Conservation (phyloP, 2,113 vertebrate genomes). For the Nothobranchius kuhntae region DNA sequence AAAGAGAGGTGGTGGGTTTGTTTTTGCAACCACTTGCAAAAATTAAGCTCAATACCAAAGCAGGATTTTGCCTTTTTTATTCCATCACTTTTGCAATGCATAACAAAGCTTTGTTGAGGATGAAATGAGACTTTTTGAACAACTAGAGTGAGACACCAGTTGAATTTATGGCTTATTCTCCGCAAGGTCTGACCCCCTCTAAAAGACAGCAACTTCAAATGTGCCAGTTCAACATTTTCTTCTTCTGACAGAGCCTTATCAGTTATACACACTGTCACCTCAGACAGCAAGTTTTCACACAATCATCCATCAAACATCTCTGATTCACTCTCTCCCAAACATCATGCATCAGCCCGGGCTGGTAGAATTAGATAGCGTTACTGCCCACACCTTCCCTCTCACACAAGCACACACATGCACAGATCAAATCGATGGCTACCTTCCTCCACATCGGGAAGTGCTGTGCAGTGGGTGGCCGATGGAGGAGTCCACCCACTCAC, state of each 20-base stretch:
- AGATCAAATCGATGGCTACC: slow-evolving; percentile 67
- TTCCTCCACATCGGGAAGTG: slow-evolving; percentile 65
- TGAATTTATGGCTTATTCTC: slow-evolving; percentile 15
- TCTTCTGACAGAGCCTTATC: slow-evolving; percentile 41
- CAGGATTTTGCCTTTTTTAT: slow-evolving; percentile 4
- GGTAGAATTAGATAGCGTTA: slow-evolving; percentile 49
- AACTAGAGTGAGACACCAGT: not conserved
- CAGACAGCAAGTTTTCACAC: slow-evolving; percentile 49
- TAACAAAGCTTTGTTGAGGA: not conserved
- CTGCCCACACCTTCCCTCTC: slow-evolving; percentile 56
- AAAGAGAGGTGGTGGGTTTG: not conserved
- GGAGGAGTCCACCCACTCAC: slow-evolving; percentile 70
- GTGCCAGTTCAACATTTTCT: slow-evolving; percentile 48
- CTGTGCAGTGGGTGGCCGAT: slow-evolving; percentile 58
- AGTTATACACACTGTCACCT: slow-evolving; percentile 52
- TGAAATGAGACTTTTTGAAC: slow-evolving; percentile 14
- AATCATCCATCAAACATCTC: slow-evolving; percentile 50
- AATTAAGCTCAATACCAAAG: slow-evolving; percentile 14
- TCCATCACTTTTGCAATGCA: too few species aligned
- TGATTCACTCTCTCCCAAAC: slow-evolving; percentile 45
- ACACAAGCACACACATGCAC: slow-evolving; percentile 26
- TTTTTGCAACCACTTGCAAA: slow-evolving; percentile 6
- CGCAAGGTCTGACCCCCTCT: slow-evolving; percentile 2
- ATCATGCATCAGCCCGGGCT: slow-evolving; percentile 54
- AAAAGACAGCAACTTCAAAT: slow-evolving; percentile 40